Evolutionary conservation across 2,888 invertebrate species (phyloP), one percentile per base, ranked within the genome.

Genomic region (Lysandra coridon): DNA sequence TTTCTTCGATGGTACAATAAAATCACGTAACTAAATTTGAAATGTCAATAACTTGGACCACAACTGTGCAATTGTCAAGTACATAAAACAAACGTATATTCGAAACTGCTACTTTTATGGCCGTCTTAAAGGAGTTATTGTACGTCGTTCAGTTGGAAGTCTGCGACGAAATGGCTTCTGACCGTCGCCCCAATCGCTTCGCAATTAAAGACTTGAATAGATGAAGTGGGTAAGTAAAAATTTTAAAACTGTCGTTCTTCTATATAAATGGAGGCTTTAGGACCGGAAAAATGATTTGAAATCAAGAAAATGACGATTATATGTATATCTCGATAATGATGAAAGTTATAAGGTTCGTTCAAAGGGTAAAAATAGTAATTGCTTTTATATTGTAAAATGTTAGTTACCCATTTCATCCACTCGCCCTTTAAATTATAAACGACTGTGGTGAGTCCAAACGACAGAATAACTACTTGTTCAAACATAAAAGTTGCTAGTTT

Each of bases 381-480:
- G 49, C 49, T 49, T 10, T 10, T 49, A 49, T 10, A 10, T 49
- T 49, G 12, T 10, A 49, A 49, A 49, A 49, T 49, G 12, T 10
- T 2, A 49, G 49, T 49, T 49, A 49, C 49, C 49, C 10, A 10
- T 2, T 49, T 49, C 49, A 49, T 49, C 10, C 49, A 49, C 49
- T 49, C 49, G 12, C 12, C 12, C 2, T 12, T 49, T 49, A 10
- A 49, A 12, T 87, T 85, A 75, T 44, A 75, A 87, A 83, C 83
- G 81, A 83, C 83, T 85, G 84, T 83, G 83, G 83, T 84, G 84
- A 84, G 77, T 80, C 80, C 74, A 62, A 76, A 79, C 82, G 79
- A 79, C 82, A 81, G 80, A 78, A 81, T 80, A 81, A 80, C 78
- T 78, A 80, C 78, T 77, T 60, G 78, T 79, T 78, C 78, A 81